Evolutionary conservation across 2,888 invertebrate species (phyloP), one percentile per base, ranked within the genome.

Genomic region (Argyresthia albistria): DNA sequence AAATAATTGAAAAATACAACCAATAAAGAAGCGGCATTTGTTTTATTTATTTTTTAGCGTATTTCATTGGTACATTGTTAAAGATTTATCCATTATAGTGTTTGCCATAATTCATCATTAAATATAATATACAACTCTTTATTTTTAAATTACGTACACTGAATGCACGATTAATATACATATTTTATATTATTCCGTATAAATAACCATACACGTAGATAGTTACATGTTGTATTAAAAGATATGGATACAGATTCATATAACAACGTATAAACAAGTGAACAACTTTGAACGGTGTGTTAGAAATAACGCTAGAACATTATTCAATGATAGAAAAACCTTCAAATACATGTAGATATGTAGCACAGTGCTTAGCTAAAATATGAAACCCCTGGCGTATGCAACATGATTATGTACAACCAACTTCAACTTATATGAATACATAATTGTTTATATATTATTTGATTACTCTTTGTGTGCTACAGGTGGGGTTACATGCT

Each of bases 251-350:
- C 73, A 80, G 76, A 73, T 75, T 75, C 68, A 25, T 25, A 75
- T 82, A 87, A 87, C 84, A 86, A 83, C 80, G 69, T 82, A 84
- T 86, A 84, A 84, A 86, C 81, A 80, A 80, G 84, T 83, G 82
- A 87, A 84, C 86, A 86, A 82, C 71, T 80, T 80, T 72, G 76
- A 83, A 81, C 79, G 60, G 82, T 83, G 82, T 83, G 80, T 82
- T 70, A 73, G 74, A 76, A 74, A 72, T 78, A 83, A 80, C 77
- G 70, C 82, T 84, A 82, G 73, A 75, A 76, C 76, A 73, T 73
- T 76, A 69, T 76, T 73, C 79, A 80, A 79, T 80, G 66, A 79
- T 81, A 86, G 82, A 84, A 81, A 76, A 78, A 70, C 25, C 70
- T 76, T 80, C 69, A 73, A 64, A 73, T 78, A 76, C 68, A 71